These are phyloP conservation scores for Dallia pectoralis DNA, from an alignment of 2,797 vertebrate species.

Conservation along the genomic window DNA sequence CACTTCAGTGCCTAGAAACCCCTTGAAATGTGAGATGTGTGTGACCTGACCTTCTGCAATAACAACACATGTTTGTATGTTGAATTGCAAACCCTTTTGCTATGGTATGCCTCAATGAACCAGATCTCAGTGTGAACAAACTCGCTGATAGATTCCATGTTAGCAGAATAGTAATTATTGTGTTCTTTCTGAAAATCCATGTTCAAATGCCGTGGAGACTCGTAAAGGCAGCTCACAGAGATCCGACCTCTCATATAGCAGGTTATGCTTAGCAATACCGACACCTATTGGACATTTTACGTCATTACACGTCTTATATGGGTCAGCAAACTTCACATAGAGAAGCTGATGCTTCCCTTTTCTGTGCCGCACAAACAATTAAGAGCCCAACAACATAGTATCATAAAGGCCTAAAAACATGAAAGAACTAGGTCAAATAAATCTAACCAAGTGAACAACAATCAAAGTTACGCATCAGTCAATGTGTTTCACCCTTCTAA, in stretches of 20 bases:
- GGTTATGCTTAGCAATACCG: constrained; percentile 45
- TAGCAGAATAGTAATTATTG: background rate
- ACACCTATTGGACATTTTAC: constrained; percentile 67
- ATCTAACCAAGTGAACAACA: background rate
- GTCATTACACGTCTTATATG: background rate
- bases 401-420: background rate
- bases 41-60: background rate
- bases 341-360: background rate
- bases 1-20: background rate
- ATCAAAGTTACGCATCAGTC: background rate
- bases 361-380: background rate
- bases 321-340: background rate
- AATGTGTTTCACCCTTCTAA: background rate
- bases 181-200: background rate
- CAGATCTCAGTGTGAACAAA: background rate
- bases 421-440: background rate
- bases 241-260: background rate
- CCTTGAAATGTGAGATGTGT: background rate
- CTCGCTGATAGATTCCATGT: background rate
- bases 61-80: background rate
- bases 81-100: background rate
- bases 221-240: background rate
- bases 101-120: background rate
- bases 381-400: background rate
- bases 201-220: background rate